Evolutionary conservation across 2,888 invertebrate genomes (phyloP).

Genomic region (Petrolisthes cinctipes): DNA sequence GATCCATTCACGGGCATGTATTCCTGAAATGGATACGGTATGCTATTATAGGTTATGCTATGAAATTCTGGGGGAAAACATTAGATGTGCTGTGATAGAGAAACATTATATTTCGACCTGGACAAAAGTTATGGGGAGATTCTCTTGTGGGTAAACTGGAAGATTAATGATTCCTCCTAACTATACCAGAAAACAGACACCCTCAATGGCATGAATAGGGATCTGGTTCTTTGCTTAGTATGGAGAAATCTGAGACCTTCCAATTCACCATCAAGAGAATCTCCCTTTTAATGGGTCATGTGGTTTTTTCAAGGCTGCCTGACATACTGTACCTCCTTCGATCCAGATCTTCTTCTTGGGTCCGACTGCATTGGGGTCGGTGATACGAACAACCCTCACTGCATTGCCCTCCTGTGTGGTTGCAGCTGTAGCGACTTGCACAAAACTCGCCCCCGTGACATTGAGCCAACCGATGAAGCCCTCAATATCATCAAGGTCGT

Average conservation of each 20-base stretch:
- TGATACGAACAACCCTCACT: conserved; percentile 50
- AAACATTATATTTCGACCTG: background rate
- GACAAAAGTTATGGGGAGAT: background rate
- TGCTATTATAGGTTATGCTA: background rate
- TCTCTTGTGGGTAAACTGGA: too few relatives aligned
- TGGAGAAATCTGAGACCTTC: too few relatives aligned
- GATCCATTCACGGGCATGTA: conserved; percentile 87
- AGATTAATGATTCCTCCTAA: too few relatives aligned
- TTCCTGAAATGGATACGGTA: conserved; percentile 72
- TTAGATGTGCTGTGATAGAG: background rate
- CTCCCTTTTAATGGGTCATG: too few relatives aligned
- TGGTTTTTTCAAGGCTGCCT: too few relatives aligned
- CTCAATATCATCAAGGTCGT: conserved; percentile 60
- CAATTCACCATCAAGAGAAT: too few relatives aligned
- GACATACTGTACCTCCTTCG: conserved; percentile 51
- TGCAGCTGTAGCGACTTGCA: conserved; percentile 43
- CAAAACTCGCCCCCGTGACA: conserved; percentile 27
- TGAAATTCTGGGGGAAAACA: background rate
- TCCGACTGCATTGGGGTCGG: conserved; percentile 43
- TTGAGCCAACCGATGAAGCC: conserved; percentile 56
- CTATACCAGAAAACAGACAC: too few relatives aligned
- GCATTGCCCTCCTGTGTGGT: conserved; percentile 45
- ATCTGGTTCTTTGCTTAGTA: too few relatives aligned
- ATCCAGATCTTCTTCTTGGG: conserved; percentile 65
- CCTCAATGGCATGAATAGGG: too few relatives aligned